Percentiles rank a stretch among this genome's conserved stretches.
Evolutionary conservation across 1,140 invertebrate genomes (phyloP).

Genomic region (Caenorhabditis latens): DNA sequence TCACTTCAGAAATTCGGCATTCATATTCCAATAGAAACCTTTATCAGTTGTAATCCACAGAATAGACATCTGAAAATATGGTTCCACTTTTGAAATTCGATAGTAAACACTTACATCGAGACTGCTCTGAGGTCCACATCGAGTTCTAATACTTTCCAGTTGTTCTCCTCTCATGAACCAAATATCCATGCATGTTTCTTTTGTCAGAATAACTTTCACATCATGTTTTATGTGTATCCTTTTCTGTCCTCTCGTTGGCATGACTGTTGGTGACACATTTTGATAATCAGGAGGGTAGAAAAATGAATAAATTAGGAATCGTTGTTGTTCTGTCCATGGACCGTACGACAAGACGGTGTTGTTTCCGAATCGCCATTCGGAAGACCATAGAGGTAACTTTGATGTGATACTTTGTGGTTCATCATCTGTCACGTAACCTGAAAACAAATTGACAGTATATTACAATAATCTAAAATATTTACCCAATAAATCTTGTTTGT

Average conservation of each 20-base stretch:
- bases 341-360: conserved; percentile 97
- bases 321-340: conserved; percentile 95
- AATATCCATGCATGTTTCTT: conserved; percentile 73
- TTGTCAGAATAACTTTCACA: conserved; percentile 68
- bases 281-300: conserved; percentile 92
- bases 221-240: conserved; percentile 71
- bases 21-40: conserved; percentile 69
- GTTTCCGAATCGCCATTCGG: conserved; percentile 82
- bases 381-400: conserved; percentile 71
- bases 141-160: conserved; percentile 72
- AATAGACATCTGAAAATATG: conserved; percentile 67
- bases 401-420: conserved; percentile 39
- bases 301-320: conserved; percentile 94
- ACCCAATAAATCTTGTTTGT: conserved; percentile 38
- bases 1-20: conserved; percentile 56
- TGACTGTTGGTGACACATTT: conserved; percentile 67
- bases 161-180: conserved; percentile 77
- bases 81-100: background rate
- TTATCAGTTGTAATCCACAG: conserved; percentile 75
- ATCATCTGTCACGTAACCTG: conserved; percentile 68
- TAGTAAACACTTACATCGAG: conserved; percentile 67
- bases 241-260: conserved; percentile 73
- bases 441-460: conserved; percentile 41
- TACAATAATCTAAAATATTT: background rate
- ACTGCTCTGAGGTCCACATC: conserved; percentile 72